These are phyloP conservation scores for Diaprepes abbreviatus DNA, from an alignment of 2,888 invertebrate genomes.

Conservation along the genomic window DNA sequence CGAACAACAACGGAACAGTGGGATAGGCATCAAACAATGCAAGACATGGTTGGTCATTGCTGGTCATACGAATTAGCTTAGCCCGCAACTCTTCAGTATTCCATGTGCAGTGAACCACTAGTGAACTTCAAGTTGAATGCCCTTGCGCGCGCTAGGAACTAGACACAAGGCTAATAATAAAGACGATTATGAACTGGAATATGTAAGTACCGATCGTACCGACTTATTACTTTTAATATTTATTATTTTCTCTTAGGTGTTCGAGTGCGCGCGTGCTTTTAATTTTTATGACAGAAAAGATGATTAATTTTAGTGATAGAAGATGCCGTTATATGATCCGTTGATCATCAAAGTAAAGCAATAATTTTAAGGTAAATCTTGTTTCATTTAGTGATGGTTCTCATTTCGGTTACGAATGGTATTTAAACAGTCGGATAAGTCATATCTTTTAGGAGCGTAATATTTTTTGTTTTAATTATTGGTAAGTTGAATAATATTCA, in stretches of 20 bases:
- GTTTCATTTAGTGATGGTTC: not conserved
- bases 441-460: no score
- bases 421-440: no score
- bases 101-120: slow-evolving; percentile 57
- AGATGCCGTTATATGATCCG: not conserved
- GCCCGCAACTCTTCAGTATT: slow-evolving; percentile 49
- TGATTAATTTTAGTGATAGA: slow-evolving; percentile 3
- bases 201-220: slow-evolving; percentile 49
- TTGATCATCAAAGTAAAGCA: slow-evolving; percentile 1
- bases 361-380: not conserved
- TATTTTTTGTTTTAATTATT: no score
- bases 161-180: slow-evolving; percentile 55
- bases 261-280: slow-evolving; percentile 23
- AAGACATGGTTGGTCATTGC: slow-evolving; percentile 47
- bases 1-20: slow-evolving; percentile 44
- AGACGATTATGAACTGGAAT: slow-evolving; percentile 54
- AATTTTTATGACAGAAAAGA: not conserved
- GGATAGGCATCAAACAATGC: slow-evolving; percentile 48
- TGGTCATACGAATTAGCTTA: slow-evolving; percentile 36
- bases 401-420: no score
- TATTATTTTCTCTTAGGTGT: slow-evolving; percentile 16
- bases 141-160: slow-evolving; percentile 55
- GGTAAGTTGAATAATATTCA: no score
- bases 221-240: slow-evolving; percentile 20
- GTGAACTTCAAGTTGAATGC: slow-evolving; percentile 60